phyloP scores from a whole-genome alignment of 1,140 invertebrate genomes.

The Periplaneta americana region DNA sequence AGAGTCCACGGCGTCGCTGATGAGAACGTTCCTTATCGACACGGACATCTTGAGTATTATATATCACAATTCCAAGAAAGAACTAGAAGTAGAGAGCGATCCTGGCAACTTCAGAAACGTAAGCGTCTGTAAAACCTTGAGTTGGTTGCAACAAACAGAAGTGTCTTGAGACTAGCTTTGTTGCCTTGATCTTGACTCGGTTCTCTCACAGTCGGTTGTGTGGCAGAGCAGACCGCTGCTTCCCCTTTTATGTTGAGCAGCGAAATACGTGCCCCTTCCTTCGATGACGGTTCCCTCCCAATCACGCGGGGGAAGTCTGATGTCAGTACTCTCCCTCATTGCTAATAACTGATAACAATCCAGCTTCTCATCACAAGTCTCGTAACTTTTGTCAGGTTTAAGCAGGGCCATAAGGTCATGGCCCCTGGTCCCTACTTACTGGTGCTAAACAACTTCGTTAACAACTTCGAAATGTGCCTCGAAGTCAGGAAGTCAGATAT shows the following conservation, averaged over 20 bases:
- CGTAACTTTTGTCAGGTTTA: no score
- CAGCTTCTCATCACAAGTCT: background rate
- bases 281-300: no score
- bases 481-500: no score
- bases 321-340: background rate
- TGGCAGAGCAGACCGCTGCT: background rate
- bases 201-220: background rate
- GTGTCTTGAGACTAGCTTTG: background rate
- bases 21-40: slow-evolving; percentile 61
- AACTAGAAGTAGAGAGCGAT: no score
- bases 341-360: background rate
- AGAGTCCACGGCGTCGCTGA: slow-evolving; percentile 87
- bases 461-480: no score
- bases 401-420: no score
- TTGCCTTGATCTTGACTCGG: background rate
- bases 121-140: no score
- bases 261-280: background rate
- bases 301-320: background rate
- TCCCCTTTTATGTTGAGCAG: background rate
- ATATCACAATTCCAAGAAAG: no score
- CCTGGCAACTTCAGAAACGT: no score
- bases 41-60: slow-evolving; percentile 40
- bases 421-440: no score
- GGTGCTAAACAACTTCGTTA: no score
- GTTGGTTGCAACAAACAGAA: no score